phyloP scores from a whole-genome alignment of 2,113 vertebrate species.

The Dasyornis broadbenti region DNA sequence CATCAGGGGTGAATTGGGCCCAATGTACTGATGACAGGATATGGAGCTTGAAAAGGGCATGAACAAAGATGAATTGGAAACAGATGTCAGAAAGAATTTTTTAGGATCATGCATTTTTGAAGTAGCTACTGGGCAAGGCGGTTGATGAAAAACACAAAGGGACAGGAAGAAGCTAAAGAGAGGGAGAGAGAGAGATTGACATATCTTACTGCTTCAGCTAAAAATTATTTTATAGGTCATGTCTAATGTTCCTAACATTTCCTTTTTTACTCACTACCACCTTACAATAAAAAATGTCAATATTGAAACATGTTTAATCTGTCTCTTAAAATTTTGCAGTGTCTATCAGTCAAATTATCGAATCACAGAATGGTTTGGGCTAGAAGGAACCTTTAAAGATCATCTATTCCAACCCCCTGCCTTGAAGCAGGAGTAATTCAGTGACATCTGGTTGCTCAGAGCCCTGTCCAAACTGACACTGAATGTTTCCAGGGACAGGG shows the following conservation, averaged over 20 bases:
- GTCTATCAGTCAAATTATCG: background rate
- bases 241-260: background rate
- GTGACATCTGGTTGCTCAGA: background rate
- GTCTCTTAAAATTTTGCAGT: background rate
- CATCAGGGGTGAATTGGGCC: background rate
- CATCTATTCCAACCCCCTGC: background rate
- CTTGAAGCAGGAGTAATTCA: background rate
- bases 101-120: background rate
- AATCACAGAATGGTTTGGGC: background rate
- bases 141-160: background rate
- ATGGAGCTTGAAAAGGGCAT: background rate
- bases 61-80: constrained; percentile 14
- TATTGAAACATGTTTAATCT: background rate
- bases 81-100: constrained; percentile 30
- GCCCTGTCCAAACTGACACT: fast-evolving
- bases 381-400: background rate
- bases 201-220: background rate
- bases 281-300: background rate
- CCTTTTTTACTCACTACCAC: background rate
- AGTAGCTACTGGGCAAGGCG: background rate
- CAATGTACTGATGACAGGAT: background rate
- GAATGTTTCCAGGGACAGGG: background rate
- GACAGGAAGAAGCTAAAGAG: background rate
- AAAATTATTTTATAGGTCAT: background rate
- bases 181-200: background rate